Conservation (phyloP, 2,888 invertebrate species). For the Apomyelois bistriatella region DNA sequence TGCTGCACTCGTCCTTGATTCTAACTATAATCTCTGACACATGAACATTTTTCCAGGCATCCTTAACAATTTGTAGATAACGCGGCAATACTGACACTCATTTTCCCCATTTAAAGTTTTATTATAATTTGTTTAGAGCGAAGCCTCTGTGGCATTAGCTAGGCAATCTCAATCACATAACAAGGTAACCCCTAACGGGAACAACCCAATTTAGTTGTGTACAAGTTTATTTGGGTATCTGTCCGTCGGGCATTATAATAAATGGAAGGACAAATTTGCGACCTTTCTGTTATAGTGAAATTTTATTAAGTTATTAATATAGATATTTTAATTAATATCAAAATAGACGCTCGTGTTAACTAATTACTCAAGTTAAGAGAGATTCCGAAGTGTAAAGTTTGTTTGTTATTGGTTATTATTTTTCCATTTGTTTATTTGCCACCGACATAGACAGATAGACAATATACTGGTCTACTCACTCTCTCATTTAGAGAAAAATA, state of each 20-base stretch:
- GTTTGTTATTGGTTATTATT: neutral
- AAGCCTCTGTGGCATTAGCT: constrained; percentile 47
- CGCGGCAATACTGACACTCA: constrained; percentile 10
- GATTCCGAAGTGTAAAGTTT: constrained; percentile 3
- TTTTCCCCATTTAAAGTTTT: constrained; percentile 31
- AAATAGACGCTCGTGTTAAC: constrained; percentile 1
- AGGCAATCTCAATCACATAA: constrained; percentile 66
- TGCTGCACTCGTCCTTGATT: too few relatives aligned
- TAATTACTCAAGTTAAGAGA: constrained; percentile 3
- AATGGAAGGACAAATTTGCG: constrained; percentile 64
- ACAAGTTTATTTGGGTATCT: constrained; percentile 71
- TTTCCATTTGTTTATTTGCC: neutral
- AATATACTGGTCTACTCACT: too few relatives aligned
- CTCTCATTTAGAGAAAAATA: too few relatives aligned
- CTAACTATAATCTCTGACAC: neutral
- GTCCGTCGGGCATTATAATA: constrained; percentile 65
- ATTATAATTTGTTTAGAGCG: constrained; percentile 31
- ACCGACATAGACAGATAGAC: too few relatives aligned
- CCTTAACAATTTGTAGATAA: neutral
- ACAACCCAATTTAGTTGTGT: constrained; percentile 72
- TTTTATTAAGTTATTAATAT: constrained; percentile 45
- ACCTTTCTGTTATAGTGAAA: constrained; percentile 61
- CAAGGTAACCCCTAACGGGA: constrained; percentile 60
- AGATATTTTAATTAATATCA: constrained; percentile 43
- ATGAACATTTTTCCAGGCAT: neutral